Conservation (phyloP, 2,797 vertebrate genomes). For the Sciaenops ocellatus region DNA sequence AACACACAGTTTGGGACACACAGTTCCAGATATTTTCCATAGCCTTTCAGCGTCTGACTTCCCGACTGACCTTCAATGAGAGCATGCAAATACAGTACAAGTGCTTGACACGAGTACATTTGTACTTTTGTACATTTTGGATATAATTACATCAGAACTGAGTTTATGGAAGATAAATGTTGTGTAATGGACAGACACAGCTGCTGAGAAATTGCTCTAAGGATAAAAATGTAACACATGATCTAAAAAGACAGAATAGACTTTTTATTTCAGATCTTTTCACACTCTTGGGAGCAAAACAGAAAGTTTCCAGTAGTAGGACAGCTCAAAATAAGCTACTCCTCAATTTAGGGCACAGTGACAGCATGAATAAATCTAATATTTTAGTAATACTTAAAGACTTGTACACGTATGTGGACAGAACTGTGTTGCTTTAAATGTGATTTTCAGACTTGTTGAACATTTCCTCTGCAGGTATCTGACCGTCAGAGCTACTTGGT, state of each 20-base stretch:
- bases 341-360: too few relatives aligned
- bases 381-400: neutral
- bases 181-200: neutral
- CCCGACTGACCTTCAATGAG: neutral
- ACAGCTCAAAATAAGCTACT: neutral
- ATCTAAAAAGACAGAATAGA: neutral
- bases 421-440: neutral
- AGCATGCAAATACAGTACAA: neutral
- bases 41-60: neutral
- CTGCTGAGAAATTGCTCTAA: conserved; percentile 6
- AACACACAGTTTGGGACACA: neutral
- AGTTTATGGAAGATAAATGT: neutral
- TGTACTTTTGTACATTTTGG: neutral
- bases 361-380: neutral
- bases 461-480: conserved; percentile 87
- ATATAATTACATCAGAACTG: neutral
- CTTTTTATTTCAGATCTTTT: neutral
- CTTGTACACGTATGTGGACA: neutral
- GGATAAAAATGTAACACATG: neutral
- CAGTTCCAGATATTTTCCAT: neutral
- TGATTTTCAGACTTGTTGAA: neutral
- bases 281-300: neutral
- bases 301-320: neutral
- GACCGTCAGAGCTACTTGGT: conserved; percentile 96
- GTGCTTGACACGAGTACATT: neutral